Evolutionary conservation across 2,797 vertebrate genomes (phyloP).

Genomic region (Dipus sagitta): DNA sequence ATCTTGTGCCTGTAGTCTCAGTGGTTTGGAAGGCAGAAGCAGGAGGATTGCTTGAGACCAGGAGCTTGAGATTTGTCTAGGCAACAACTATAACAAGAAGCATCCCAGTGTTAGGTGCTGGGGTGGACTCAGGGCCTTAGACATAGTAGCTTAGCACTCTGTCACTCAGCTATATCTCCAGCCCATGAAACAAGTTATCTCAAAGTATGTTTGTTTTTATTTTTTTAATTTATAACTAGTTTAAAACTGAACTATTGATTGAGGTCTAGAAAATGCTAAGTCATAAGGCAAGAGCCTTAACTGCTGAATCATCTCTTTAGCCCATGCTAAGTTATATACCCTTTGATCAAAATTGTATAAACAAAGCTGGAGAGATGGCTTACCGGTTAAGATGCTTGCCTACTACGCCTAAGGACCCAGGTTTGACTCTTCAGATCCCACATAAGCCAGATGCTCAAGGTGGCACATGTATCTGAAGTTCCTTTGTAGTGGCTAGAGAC

Average conservation of each 20-base stretch:
- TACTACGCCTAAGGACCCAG: too few species aligned
- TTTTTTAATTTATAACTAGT: slow-evolving; percentile 8
- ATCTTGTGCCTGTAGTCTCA: neutral
- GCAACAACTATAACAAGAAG: neutral
- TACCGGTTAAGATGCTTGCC: too few species aligned
- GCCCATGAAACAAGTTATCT: neutral
- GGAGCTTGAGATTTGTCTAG: neutral
- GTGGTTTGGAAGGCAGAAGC: neutral
- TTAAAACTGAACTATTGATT: slow-evolving; percentile 42
- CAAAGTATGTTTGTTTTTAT: slow-evolving; percentile 22
- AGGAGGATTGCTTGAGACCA: neutral
- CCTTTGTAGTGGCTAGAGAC: too few species aligned
- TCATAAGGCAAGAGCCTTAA: neutral
- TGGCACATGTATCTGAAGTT: too few species aligned
- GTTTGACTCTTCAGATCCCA: too few species aligned
- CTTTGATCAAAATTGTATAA: slow-evolving; percentile 10
- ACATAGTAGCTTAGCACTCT: neutral
- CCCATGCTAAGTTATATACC: neutral
- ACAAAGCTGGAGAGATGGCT: too few species aligned
- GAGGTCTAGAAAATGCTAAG: slow-evolving; percentile 42
- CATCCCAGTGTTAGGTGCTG: too few species aligned
- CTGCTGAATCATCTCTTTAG: too few species aligned
- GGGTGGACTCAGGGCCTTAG: neutral
- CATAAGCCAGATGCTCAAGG: too few species aligned
- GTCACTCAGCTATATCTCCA: neutral